phyloP scores from a whole-genome alignment of 2,113 vertebrate species.

The Axis porcinus region DNA sequence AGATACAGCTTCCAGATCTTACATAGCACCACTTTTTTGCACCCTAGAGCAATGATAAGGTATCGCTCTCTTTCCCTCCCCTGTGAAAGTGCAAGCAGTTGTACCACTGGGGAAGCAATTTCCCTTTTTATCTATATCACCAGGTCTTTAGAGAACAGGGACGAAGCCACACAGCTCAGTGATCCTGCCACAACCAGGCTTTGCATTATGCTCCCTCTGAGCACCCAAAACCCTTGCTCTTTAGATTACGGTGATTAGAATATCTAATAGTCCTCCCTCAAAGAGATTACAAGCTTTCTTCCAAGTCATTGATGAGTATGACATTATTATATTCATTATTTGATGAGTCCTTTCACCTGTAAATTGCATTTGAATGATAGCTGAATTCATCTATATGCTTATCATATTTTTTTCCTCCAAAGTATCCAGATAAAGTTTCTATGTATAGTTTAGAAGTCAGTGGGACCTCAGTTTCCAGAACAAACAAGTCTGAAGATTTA shows the following conservation, averaged over 20 bases:
- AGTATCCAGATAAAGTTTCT: neutral
- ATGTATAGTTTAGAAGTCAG: neutral
- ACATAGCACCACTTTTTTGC: neutral
- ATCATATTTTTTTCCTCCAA: neutral
- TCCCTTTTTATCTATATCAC: neutral
- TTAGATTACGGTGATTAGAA: neutral
- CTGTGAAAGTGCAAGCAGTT: neutral
- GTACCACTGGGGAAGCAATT: neutral
- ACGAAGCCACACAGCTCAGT: neutral
- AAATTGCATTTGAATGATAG: neutral
- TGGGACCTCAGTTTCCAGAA: neutral
- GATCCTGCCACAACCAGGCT: neutral
- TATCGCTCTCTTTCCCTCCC: neutral
- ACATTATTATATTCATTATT: neutral
- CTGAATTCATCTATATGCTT: neutral
- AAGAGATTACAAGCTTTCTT: neutral
- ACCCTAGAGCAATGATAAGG: neutral
- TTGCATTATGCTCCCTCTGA: neutral
- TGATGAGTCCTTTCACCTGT: neutral
- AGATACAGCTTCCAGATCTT: neutral
- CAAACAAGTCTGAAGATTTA: neutral
- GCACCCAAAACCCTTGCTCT: neutral
- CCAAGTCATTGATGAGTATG: neutral
- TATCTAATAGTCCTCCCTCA: neutral
- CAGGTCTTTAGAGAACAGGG: neutral